phyloP scores from a whole-genome alignment of 2,797 vertebrate species.

The Mus caroli region DNA sequence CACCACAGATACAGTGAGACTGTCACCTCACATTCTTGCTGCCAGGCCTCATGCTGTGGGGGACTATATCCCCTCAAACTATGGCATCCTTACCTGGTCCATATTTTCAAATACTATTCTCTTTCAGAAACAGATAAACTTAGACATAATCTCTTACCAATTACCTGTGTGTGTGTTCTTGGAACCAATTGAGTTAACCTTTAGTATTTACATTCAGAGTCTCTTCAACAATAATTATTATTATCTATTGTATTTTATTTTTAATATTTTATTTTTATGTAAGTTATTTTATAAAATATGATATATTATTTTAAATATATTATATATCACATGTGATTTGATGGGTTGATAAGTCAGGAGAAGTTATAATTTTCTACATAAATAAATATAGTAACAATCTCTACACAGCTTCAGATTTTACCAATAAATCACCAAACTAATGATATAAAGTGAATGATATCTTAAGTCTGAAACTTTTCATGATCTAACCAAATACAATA shows the following conservation, averaged over 20 bases:
- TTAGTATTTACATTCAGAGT: background rate
- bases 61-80: no score
- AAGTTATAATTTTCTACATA: background rate
- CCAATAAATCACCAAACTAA: background rate
- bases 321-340: background rate
- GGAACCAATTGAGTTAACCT: background rate
- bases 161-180: background rate
- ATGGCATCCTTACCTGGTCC: background rate
- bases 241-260: no score
- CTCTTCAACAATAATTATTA: background rate
- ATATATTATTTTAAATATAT: no score
- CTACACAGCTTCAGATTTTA: background rate
- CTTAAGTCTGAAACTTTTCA: background rate
- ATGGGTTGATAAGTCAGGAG: background rate
- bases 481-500: background rate
- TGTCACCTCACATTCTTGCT: no score
- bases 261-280: no score
- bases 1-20: background rate
- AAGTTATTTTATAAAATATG: no score
- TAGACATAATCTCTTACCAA: background rate
- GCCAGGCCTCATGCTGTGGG: no score
- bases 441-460: background rate
- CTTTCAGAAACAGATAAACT: background rate
- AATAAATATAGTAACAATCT: background rate
- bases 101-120: background rate